Percentiles rank a stretch among this genome's conserved stretches.
Evolutionary conservation across 1,140 invertebrate genomes (phyloP).

Genomic region (Diorhabda carinulata): DNA sequence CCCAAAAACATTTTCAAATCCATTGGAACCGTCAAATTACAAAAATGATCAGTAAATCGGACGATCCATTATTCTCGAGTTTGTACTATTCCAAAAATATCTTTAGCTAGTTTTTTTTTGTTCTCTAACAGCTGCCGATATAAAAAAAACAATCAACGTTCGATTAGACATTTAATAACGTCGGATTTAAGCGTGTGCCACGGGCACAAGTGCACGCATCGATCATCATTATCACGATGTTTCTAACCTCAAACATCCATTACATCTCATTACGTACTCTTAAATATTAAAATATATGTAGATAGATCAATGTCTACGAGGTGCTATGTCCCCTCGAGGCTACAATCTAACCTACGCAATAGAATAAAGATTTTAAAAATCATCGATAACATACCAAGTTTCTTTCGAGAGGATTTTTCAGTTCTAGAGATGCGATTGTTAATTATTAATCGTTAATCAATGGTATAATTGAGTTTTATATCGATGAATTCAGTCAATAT

Average conservation of each 20-base stretch:
- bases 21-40: too few relatives aligned
- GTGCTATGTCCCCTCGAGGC: neutral
- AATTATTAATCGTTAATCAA: too few relatives aligned
- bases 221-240: neutral
- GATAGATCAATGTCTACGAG: neutral
- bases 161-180: neutral
- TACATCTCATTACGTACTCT: neutral
- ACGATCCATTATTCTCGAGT: too few relatives aligned
- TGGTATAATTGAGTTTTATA: too few relatives aligned
- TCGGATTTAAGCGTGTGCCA: neutral
- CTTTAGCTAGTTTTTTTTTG: too few relatives aligned
- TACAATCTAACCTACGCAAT: neutral
- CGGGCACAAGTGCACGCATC: conserved; percentile 1
- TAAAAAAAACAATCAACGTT: neutral
- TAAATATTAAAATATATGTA: neutral
- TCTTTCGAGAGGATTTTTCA: too few relatives aligned
- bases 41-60: too few relatives aligned
- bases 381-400: too few relatives aligned
- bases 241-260: neutral
- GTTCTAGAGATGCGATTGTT: too few relatives aligned
- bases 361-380: neutral
- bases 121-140: neutral
- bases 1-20: too few relatives aligned
- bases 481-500: too few relatives aligned
- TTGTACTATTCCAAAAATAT: too few relatives aligned